Conservation (phyloP, 2,113 vertebrate genomes). For the Megaptera novaeangliae region DNA sequence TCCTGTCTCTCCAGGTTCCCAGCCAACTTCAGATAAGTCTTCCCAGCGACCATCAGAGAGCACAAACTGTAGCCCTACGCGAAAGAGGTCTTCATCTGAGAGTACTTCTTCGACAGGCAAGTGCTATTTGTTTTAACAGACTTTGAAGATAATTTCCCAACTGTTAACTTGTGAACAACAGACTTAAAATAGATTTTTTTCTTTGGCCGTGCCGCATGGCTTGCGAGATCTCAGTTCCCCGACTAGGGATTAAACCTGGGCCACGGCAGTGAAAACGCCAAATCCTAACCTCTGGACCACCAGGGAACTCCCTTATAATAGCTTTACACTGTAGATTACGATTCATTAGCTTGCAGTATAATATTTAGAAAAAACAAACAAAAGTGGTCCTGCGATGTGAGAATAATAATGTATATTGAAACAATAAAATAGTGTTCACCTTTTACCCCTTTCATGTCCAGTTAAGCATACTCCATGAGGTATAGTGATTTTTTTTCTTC, state of each 20-base stretch:
- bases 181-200: background rate
- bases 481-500: background rate
- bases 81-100: conserved; percentile 81
- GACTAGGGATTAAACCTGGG: background rate
- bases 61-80: conserved; percentile 81
- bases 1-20: conserved; percentile 69
- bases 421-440: background rate
- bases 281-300: background rate
- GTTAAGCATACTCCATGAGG: background rate
- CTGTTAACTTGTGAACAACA: background rate
- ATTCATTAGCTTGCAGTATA: background rate
- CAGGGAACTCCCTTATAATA: background rate
- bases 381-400: background rate
- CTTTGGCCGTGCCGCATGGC: background rate
- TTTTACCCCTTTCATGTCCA: background rate
- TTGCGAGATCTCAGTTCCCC: background rate
- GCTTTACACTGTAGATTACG: background rate
- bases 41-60: conserved; percentile 79
- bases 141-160: background rate
- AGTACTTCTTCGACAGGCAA: conserved; percentile 83
- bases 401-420: background rate
- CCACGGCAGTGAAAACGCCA: background rate
- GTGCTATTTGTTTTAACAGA: conserved; percentile 9
- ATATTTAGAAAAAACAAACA: background rate
- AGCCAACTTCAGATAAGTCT: conserved; percentile 80